Conservation (phyloP, 2,113 vertebrate species). For the Heterotis niloticus region DNA sequence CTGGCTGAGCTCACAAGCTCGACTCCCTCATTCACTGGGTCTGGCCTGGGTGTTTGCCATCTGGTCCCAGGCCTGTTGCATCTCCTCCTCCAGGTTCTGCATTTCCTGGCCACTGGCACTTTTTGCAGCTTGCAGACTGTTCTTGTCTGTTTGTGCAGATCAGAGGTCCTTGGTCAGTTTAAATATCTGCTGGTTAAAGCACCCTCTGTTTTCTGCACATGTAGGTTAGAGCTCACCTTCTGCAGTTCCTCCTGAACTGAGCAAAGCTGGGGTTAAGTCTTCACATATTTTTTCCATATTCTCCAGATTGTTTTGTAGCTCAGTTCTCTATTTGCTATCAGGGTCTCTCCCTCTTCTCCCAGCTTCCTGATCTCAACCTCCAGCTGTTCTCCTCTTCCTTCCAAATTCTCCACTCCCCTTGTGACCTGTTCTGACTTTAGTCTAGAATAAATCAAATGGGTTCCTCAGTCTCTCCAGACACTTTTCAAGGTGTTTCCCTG, state of each 20-base stretch:
- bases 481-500: too few species aligned
- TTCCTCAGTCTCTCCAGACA: too few species aligned
- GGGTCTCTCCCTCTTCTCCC: neutral
- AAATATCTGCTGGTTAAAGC: conserved; percentile 32
- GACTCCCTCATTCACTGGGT: conserved; percentile 35
- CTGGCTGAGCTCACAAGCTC: conserved; percentile 49
- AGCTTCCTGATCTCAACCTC: conserved; percentile 33
- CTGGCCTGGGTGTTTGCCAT: conserved; percentile 45
- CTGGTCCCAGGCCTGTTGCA: conserved; percentile 44
- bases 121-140: conserved; percentile 55
- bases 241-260: conserved; percentile 13
- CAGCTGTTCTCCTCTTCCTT: conserved; percentile 38
- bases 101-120: conserved; percentile 47
- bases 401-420: conserved; percentile 46
- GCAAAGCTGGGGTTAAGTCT: neutral
- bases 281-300: conserved; percentile 25
- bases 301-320: conserved; percentile 39
- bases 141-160: conserved; percentile 56
- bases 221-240: neutral
- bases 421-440: conserved; percentile 43
- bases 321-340: conserved; percentile 33
- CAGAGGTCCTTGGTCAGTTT: conserved; percentile 59
- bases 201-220: neutral
- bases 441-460: too few species aligned
- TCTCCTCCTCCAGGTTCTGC: conserved; percentile 51